Base-by-base conservation (phyloP, 2,113 vertebrate species). In the Neofelis nebulosa region DNA sequence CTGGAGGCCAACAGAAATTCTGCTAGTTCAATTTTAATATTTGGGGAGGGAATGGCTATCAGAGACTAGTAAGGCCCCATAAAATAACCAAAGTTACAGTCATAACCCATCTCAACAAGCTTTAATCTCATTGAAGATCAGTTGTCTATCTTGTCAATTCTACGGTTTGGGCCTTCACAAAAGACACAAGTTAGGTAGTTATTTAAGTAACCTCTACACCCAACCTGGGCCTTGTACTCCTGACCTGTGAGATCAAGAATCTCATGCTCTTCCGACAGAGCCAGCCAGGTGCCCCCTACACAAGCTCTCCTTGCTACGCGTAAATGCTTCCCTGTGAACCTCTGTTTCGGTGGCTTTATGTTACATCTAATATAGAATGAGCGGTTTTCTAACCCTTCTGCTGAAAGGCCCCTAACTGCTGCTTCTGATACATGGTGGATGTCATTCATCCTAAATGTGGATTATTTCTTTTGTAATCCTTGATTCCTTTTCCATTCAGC, bases 401-500 rank as follows among this genome's bases (percentile, higher is more conserved):
- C 83, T 76, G 5, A 38, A 91, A 87, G 74, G 15, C 2, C 57
- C 29, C 36, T 82, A 69, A 61, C 50, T 76, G 52, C 18, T 79
- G 76, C 57, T 69, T 65, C 83, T 92, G 66, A 66, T 91, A 45
- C 68, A 55, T 68, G 21, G 16, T 86, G 27, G 33, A n/a, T 73
- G 50, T 61, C 11, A 73, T 25, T 90, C 45, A 87, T 66, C 31
- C n/a, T 69, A 81, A 89, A 31, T 33, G 57, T 57, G 27, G 61
- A 55, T 84, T 65, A 69, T 87, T 87, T 90, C 33, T 95, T 89
- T 82, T 41, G 45, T 4, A 86, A 78, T 38, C n/a, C 80, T 45
- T 79, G 57, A 89, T 94, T 96, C 33, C 8, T 91, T 91, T 90
- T 91, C 52, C 55, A 52, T 52, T 93, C 69, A 61, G 61, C 76